Percentiles rank a stretch among this genome's conserved stretches.
Evolutionary conservation across 2,113 vertebrate species (phyloP).

Genomic region (Bujurquina vittata): DNA sequence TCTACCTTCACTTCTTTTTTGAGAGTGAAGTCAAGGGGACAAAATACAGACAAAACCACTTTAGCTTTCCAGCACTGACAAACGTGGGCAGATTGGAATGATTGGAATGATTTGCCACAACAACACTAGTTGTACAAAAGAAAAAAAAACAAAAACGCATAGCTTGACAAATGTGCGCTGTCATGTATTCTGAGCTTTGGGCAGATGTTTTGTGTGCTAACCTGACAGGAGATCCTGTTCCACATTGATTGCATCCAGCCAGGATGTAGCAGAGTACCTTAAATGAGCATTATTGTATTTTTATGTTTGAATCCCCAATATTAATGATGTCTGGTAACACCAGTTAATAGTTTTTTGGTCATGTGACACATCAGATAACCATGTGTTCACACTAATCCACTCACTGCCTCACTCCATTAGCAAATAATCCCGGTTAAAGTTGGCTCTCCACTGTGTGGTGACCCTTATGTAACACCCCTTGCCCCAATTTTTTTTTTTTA

Average conservation of each 20-base stretch:
- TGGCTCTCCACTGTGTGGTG: conserved; percentile 11
- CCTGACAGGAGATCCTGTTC: not conserved
- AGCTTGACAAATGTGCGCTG: not conserved
- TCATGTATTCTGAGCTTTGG: not conserved
- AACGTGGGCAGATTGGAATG: not conserved
- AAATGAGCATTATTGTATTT: not conserved
- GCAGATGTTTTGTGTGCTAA: conserved; percentile 21
- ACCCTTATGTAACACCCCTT: conserved; percentile 9
- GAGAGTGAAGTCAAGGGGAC: not conserved
- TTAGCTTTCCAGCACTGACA: not conserved
- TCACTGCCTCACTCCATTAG: conserved; percentile 33
- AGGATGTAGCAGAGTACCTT: conserved; percentile 21
- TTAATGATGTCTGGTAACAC: conserved; percentile 7
- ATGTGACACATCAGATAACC: conserved; percentile 33
- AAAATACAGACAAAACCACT: not conserved
- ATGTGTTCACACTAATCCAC: conserved; percentile 41
- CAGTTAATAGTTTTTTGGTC: conserved; percentile 30
- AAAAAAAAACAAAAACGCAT: not conserved
- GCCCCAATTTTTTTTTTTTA: not conserved
- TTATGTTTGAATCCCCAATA: conserved; percentile 13
- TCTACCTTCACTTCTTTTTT: not conserved
- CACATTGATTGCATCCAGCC: not conserved
- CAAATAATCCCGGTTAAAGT: conserved; percentile 60
- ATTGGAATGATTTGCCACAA: not conserved
- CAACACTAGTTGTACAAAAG: not conserved